These are phyloP conservation scores for Perodicticus potto DNA, from an alignment of 2,797 vertebrate genomes.

Conservation along the genomic window DNA sequence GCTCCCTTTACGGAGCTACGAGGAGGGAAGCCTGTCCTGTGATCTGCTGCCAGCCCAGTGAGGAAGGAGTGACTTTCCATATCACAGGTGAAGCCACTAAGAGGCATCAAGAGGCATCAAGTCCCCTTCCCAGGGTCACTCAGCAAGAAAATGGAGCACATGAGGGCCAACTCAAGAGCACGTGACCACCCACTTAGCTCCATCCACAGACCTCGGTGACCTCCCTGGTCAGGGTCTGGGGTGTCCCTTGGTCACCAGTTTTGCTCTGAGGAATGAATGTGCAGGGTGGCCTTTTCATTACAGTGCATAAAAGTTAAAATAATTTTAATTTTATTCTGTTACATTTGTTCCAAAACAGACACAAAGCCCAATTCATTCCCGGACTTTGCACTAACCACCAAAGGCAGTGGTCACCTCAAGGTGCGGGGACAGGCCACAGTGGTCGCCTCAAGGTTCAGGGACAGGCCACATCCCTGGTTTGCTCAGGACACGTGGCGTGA, in stretches of 20 bases:
- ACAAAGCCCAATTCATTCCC: no score
- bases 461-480: neutral
- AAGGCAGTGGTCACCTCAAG: neutral
- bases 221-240: neutral
- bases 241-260: neutral
- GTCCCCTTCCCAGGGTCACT: neutral
- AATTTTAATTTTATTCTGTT: neutral
- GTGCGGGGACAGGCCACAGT: neutral
- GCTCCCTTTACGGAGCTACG: neutral
- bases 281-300: neutral
- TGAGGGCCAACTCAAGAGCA: neutral
- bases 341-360: neutral
- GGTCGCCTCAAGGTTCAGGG: neutral
- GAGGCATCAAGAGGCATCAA: neutral
- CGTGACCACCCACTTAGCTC: neutral
- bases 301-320: neutral
- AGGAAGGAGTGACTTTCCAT: no score
- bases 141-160: neutral
- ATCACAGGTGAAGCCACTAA: neutral
- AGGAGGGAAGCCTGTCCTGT: neutral
- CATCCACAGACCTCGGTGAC: neutral
- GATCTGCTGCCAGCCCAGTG: neutral
- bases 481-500: neutral
- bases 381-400: no score
- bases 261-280: neutral